phyloP scores from a whole-genome alignment of 2,888 invertebrate species.

The Philereme transversata region DNA sequence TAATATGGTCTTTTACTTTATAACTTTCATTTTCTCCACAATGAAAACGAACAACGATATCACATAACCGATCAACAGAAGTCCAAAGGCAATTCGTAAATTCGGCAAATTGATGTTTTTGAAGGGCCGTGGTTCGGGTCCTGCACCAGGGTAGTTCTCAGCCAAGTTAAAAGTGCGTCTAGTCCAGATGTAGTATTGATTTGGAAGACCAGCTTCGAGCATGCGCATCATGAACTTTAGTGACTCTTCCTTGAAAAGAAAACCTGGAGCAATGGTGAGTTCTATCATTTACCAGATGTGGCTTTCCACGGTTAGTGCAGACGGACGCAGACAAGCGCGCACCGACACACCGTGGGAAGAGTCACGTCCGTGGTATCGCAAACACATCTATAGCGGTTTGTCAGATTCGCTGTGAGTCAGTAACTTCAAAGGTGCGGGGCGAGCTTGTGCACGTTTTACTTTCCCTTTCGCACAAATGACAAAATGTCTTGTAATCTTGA shows the following conservation, averaged over 20 bases:
- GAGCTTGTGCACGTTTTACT: too few species aligned
- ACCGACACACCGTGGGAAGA: too few species aligned
- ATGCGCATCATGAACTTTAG: slow-evolving; percentile 47
- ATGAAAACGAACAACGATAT: slow-evolving; percentile 45
- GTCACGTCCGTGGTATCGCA: too few species aligned
- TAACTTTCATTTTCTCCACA: slow-evolving; percentile 43
- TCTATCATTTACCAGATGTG: too few species aligned
- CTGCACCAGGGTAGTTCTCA: slow-evolving; percentile 16
- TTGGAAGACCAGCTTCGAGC: slow-evolving; percentile 55
- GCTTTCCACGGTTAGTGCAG: too few species aligned
- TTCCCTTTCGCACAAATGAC: too few species aligned
- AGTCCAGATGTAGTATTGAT: slow-evolving; percentile 57
- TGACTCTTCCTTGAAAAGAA: slow-evolving; percentile 52
- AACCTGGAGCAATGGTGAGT: slow-evolving; percentile 42
- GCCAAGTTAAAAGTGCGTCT: slow-evolving; percentile 42
- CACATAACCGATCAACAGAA: slow-evolving; percentile 47
- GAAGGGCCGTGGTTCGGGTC: slow-evolving; percentile 42
- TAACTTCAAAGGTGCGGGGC: too few species aligned
- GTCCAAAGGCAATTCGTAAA: slow-evolving; percentile 44
- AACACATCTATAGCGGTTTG: too few species aligned
- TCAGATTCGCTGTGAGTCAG: too few species aligned
- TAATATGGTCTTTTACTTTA: too few species aligned
- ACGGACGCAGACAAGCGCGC: too few species aligned
- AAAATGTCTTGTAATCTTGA: too few species aligned
- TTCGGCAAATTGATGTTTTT: slow-evolving; percentile 42